Conservation (phyloP, 2,888 invertebrate genomes). For the Oligia strigilis region DNA sequence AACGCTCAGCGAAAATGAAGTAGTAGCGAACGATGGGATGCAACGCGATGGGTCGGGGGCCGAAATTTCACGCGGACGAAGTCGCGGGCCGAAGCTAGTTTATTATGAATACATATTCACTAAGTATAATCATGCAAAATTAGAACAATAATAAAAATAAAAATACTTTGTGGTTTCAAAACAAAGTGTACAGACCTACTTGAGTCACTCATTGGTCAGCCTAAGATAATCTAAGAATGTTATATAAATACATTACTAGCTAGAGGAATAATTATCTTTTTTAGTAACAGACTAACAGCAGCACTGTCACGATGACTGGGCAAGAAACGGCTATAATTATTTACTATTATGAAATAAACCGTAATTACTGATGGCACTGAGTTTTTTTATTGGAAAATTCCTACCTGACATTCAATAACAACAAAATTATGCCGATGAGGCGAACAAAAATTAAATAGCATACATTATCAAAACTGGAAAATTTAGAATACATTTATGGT, state of each 20-base stretch:
- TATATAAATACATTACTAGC: conserved; percentile 50
- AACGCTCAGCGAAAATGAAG: background rate
- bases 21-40: background rate
- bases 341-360: conserved; percentile 52
- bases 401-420: conserved; percentile 38
- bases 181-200: conserved; percentile 33
- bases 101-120: background rate
- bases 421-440: conserved; percentile 8
- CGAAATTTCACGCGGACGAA: background rate
- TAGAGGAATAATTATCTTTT: conserved; percentile 50
- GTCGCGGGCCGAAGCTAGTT: background rate
- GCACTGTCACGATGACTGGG: conserved; percentile 60
- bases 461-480: background rate
- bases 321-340: conserved; percentile 59
- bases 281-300: conserved; percentile 52
- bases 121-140: conserved; percentile 18
- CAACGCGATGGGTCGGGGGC: too few relatives aligned
- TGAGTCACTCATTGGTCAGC: conserved; percentile 64
- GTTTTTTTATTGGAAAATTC: conserved; percentile 64
- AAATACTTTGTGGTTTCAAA: conserved; percentile 40
- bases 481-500: background rate
- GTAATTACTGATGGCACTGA: conserved; percentile 48
- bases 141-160: conserved; percentile 36
- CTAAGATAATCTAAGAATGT: conserved; percentile 45
- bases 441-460: background rate